phyloP scores from a whole-genome alignment of 2,888 invertebrate species.

The Emmelina monodactyla region DNA sequence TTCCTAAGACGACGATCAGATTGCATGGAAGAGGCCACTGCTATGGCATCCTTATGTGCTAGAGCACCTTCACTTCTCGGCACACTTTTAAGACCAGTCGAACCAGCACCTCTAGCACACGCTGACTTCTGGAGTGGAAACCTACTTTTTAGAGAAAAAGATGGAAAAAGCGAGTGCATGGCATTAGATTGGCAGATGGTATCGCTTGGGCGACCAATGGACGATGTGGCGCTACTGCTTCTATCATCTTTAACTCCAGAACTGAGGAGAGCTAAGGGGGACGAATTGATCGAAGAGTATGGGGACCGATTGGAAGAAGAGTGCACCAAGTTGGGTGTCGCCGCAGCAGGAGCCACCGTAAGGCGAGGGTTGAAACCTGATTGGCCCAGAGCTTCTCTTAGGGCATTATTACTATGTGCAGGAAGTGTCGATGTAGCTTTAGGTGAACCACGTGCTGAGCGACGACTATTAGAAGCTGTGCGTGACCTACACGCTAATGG shows the following conservation, averaged over 20 bases:
- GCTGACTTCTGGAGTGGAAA: conserved; percentile 88
- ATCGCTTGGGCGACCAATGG: conserved; percentile 78
- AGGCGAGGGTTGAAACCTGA: conserved; percentile 62
- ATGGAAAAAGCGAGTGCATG: conserved; percentile 67
- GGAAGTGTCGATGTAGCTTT: conserved; percentile 84
- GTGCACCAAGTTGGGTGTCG: conserved; percentile 67
- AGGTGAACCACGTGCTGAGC: conserved; percentile 78
- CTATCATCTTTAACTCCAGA: conserved; percentile 77
- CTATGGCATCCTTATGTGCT: conserved; percentile 71
- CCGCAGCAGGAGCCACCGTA: conserved; percentile 59
- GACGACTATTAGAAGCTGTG: conserved; percentile 76
- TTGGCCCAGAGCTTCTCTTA: conserved; percentile 73
- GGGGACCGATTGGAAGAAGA: conserved; percentile 70
- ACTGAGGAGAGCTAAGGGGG: conserved; percentile 70
- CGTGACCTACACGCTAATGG: conserved; percentile 77
- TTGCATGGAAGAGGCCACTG: conserved; percentile 66
- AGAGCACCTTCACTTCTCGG: conserved; percentile 77
- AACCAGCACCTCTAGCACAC: conserved; percentile 80
- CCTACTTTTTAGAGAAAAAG: conserved; percentile 69
- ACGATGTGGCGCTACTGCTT: conserved; percentile 77
- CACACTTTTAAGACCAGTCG: conserved; percentile 73
- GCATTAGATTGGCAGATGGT: conserved; percentile 89
- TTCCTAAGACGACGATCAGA: conserved; percentile 74
- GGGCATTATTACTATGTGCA: conserved; percentile 80
- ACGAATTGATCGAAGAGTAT: conserved; percentile 72